Evolutionary conservation across 2,797 vertebrate genomes (phyloP), one percentile per base, ranked within the genome.

Genomic region (Ctenosaura bakeri): DNA sequence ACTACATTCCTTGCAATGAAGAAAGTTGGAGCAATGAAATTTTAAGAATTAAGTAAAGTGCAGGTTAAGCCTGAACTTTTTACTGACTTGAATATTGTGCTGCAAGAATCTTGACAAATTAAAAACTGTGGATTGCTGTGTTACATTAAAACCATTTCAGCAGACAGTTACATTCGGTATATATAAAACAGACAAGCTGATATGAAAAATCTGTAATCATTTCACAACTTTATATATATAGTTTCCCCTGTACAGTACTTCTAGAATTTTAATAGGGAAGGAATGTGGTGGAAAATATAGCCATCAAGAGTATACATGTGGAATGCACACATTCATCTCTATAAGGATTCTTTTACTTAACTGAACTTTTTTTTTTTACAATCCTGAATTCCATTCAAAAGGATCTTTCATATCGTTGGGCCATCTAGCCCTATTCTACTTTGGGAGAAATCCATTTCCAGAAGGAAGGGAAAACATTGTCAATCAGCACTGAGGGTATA

Each of bases 141-240:
- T 59, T 92, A 82, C 79, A 50, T 73, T 35, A 9, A 54, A 79
- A 74, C 29, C 6, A 38, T 32, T 78, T 87, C n/a, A 18, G 71
- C 52, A 90, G 13, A 56, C 71, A 84, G 4, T 38, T 42, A 83
- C 0, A 0, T 38, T 85, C 7, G 13, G 16, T 62, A 10, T 4
- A 80, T 24, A 4, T 22, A 81, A 80, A 56, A 89, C 69, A 92
- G 50, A 73, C 14, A 89, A 89, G 1, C 16, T 89, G 0, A 0
- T 22, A 78, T 59, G 10, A 91, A 50, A 4, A 84, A 86, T 42
- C 0, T n/a, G 3, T 8, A 66, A n/a, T 85, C 64, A 85, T 50
- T 69, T 71, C 16, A 29, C 46, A 52, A 35, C 56, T 71, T 52
- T 71, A 32, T 84, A 50, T 32, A 64, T 71, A 85, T 46, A 46